These are phyloP conservation scores for Paraescarpia echinospica DNA, from an alignment of 1,140 invertebrate species.

Conservation along the genomic window DNA sequence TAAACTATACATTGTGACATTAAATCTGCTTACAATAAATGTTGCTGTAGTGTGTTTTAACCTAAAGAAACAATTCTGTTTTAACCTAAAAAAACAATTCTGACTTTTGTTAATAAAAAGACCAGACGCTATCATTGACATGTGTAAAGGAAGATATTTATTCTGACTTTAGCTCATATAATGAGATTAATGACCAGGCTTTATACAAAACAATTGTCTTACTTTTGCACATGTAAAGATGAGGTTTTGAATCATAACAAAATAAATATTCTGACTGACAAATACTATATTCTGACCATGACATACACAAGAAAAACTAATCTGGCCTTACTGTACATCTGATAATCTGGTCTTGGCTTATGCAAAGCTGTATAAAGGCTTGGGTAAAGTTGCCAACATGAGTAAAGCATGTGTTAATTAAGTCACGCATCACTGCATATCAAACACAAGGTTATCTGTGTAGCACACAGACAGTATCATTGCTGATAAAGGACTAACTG, in stretches of 20 bases:
- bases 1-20: too few species aligned
- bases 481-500: not conserved
- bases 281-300: not conserved
- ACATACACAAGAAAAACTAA: not conserved
- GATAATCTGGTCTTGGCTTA: too few species aligned
- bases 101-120: too few species aligned
- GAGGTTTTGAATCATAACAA: not conserved
- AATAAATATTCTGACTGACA: not conserved
- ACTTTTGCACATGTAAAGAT: not conserved
- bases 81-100: too few species aligned
- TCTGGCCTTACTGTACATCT: too few species aligned
- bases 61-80: too few species aligned
- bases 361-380: not conserved
- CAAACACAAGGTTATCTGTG: not conserved
- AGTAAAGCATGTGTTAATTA: not conserved
- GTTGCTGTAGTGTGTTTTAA: too few species aligned
- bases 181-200: not conserved
- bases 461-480: not conserved
- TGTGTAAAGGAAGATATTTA: not conserved
- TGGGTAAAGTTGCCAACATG: not conserved
- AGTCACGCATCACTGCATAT: not conserved
- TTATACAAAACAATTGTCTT: not conserved
- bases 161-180: not conserved
- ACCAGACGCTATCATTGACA: not conserved
- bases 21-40: too few species aligned